Base-by-base conservation (phyloP, 2,888 invertebrate genomes). In the Dasysyrphus albostriatus region DNA sequence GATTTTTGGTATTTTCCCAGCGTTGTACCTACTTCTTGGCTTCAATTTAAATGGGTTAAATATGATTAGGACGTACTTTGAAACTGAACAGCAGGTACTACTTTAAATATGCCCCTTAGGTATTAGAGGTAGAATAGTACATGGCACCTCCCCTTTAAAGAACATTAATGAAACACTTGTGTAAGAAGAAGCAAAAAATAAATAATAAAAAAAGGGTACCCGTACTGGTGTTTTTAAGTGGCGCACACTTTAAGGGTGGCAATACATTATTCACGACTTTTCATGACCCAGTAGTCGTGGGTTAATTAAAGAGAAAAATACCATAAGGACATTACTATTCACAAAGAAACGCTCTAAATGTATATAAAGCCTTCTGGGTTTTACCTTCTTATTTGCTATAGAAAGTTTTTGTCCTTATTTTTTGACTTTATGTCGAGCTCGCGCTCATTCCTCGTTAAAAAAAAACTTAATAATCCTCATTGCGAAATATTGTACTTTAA, bases 251-350 rank as follows among this genome's bases (percentile, higher is more conserved):
- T 37, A 47, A 4, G 32, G 24, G 59, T 51, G 74, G 59, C 9
- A 65, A 49, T 49, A 67, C 16, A 58, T 61, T 34, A 65, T 83
- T 61, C 69, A 67, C 59, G n/a, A n/a, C 37, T 49, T 69, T 74
- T 74, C 39, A 58, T 79, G 56, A 78, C 65, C 73, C 44, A 44
- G 44, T 44, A 24, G 61, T 42, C 42, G 61, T 39, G 32, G 73
- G 74, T 83, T 83, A 79, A 83, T 83, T 78, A 83, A 79, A 63
- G 67, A 29, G 16, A 39, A 39, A 70, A 76, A 51, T 39, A 10
- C 63, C 49, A 72, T 58, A 72, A 47, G 58, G 42, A 63, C 58
- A 59, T 77, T 83, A 65, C 44, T 42, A 42, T 58, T 58, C 67
- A 8, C 56, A 58, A 67, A 44, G 54, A 16, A 75, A 61, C 16